A percentile compares a stretch with the other conserved stretches of the same genome.
Conservation (phyloP, 2,888 invertebrate species). For the Drosophila sordidapex region DNA sequence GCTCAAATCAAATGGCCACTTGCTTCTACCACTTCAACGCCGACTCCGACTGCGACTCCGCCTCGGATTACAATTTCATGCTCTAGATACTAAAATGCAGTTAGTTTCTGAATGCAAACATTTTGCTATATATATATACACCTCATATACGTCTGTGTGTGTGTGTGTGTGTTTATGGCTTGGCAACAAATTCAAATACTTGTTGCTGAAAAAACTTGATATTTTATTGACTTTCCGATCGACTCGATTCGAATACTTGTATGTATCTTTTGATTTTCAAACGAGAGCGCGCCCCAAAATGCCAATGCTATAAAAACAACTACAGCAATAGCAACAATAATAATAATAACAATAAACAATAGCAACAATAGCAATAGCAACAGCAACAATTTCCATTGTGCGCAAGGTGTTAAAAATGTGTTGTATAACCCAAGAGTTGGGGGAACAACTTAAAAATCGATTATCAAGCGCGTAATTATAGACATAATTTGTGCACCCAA, state of each 20-base stretch:
- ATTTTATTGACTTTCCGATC: constrained; percentile 74
- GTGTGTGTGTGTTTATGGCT: constrained; percentile 22
- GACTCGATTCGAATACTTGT: constrained; percentile 47
- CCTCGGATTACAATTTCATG: constrained; percentile 70
- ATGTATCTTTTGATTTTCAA: constrained; percentile 29
- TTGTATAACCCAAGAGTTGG: constrained; percentile 48
- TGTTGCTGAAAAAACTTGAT: constrained; percentile 66
- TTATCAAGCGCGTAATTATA: constrained; percentile 73
- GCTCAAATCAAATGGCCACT: constrained; percentile 58
- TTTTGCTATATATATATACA: constrained; percentile 5
- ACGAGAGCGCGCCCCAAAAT: constrained; percentile 57
- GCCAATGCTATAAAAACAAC: constrained; percentile 54
- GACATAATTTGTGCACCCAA: constrained; percentile 67
- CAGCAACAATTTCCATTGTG: constrained; percentile 55
- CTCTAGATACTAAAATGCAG: constrained; percentile 74
- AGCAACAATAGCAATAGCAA: constrained; percentile 2
- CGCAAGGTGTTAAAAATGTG: constrained; percentile 74
- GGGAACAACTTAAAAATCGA: constrained; percentile 74
- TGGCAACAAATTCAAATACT: constrained; percentile 49
- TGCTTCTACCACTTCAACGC: constrained; percentile 19
- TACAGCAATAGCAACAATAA: constrained; percentile 11
- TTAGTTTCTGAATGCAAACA: constrained; percentile 48
- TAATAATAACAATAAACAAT: constrained; percentile 1
- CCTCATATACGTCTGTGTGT: constrained; percentile 7
- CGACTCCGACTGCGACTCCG: constrained; percentile 40